Evolutionary conservation across 2,113 vertebrate genomes (phyloP), one percentile per base, ranked within the genome.

Genomic region (Nerophis lumbriciformis): DNA sequence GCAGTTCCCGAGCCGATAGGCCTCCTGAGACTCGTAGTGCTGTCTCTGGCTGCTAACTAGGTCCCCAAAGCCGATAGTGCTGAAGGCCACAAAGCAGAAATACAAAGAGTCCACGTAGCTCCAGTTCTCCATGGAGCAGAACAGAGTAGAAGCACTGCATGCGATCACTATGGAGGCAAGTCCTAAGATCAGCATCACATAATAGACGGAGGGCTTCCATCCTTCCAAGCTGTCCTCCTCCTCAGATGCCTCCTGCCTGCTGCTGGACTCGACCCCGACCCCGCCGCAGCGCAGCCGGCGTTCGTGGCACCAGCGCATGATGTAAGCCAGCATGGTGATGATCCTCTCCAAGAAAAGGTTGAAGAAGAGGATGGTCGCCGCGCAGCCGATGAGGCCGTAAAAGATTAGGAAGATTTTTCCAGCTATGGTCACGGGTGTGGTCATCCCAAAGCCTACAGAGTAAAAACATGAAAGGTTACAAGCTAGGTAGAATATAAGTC

Each of bases 41-140:
- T 85, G 80, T 21, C 85, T 76, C 71, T 92, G 91, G 62, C 89
- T 90, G 81, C 88, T 91, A 65, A 92, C 91, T 55, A 91, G 79
- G 79, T 92, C 91, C 21, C 91, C 90, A 0, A 92, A 92, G 52
- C 91, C 91, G 42, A 92, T 92, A 68, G 91, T 92, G 83, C 91
- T 92, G 83, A 92, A 92, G 54, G 90, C 89, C 65, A 92, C 91
- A 0, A 92, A 92, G 70, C 91, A 92, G 75, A 92, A 92, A 73
- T 92, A 92, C 0, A 92, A 80, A 4, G 91, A 90, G 61, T 92
- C 90, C 47, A 91, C 76, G 44, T 90, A 92, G 79, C 83, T 88
- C 91, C 91, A 92, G 85, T 88, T 89, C 77, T 92, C 91, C 85
- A 89, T 88, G 62, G 86, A 74, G 54, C 87, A 86, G 77, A 90